Evolutionary conservation across 2,113 vertebrate species (phyloP).

Genomic region (Macroglossus sobrinus): DNA sequence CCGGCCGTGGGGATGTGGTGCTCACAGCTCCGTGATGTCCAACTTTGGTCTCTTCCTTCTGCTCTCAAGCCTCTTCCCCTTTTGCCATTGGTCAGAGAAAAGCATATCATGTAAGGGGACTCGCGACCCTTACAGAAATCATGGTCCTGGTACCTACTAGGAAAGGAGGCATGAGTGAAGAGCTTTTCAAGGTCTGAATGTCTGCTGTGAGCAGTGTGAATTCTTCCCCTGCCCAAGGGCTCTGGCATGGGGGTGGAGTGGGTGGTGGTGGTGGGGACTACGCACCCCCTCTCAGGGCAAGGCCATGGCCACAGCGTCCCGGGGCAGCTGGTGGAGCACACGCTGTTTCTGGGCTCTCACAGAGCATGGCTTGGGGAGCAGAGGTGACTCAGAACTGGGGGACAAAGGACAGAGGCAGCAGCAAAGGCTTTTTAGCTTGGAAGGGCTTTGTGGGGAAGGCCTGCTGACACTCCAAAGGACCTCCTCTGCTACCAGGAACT

Average conservation of each 20-base stretch:
- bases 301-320: neutral
- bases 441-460: neutral
- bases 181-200: neutral
- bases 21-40: neutral
- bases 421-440: neutral
- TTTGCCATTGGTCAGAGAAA: neutral
- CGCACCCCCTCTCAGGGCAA: neutral
- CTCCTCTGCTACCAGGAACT: neutral
- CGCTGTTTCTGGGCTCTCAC: rapidly evolving
- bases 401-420: neutral
- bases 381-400: neutral
- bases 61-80: neutral
- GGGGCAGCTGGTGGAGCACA: rapidly evolving
- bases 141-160: neutral
- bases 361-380: neutral
- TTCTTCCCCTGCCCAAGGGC: neutral
- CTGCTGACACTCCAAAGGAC: neutral
- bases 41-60: neutral
- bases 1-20: neutral
- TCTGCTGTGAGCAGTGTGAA: neutral
- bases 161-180: rapidly evolving
- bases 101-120: neutral
- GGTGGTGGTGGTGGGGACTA: neutral
- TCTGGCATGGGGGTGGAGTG: neutral
- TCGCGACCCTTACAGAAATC: neutral